Evolutionary conservation across 2,888 invertebrate species (phyloP).

Genomic region (Ormyrus pomaceus): DNA sequence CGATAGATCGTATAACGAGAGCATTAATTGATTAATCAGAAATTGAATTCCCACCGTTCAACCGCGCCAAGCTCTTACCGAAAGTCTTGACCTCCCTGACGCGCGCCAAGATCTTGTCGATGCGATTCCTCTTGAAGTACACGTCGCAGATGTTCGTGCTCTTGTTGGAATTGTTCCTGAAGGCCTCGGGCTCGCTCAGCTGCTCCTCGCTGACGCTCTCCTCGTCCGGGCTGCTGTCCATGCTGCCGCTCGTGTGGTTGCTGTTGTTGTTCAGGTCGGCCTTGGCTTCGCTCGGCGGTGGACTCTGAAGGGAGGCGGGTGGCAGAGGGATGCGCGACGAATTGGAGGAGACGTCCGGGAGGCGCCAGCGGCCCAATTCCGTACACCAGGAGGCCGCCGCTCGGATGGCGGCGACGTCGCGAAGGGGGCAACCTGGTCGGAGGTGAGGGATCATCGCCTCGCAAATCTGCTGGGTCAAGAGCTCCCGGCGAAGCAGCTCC

Average conservation of each 20-base stretch:
- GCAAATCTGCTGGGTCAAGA: conserved; percentile 72
- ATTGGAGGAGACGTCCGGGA: conserved; percentile 68
- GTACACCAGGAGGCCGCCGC: conserved; percentile 72
- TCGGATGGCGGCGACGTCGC: conserved; percentile 68
- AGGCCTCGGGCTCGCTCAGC: conserved; percentile 22
- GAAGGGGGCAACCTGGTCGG: conserved; percentile 72
- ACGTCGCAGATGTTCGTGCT: conserved; percentile 66
- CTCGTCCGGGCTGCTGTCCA: conserved; percentile 52
- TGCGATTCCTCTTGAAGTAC: conserved; percentile 70
- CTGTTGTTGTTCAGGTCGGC: conserved; percentile 64
- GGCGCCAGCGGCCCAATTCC: conserved; percentile 72
- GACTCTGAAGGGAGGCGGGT: conserved; percentile 62
- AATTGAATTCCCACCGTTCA: too few relatives aligned
- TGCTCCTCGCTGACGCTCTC: conserved; percentile 57
- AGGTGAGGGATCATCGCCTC: conserved; percentile 73
- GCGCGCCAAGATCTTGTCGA: conserved; percentile 70
- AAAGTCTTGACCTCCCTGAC: conserved; percentile 71
- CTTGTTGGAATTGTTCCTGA: conserved; percentile 23
- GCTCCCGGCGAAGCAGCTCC: conserved; percentile 71
- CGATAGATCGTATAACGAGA: too few relatives aligned
- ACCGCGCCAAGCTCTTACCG: conserved; percentile 61
- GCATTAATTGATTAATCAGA: too few relatives aligned
- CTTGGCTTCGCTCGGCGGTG: conserved; percentile 62
- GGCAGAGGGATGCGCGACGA: conserved; percentile 68
- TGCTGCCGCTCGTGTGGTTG: conserved; percentile 64